phyloP scores from a whole-genome alignment of 2,113 vertebrate species.

The Rhombomys opimus region DNA sequence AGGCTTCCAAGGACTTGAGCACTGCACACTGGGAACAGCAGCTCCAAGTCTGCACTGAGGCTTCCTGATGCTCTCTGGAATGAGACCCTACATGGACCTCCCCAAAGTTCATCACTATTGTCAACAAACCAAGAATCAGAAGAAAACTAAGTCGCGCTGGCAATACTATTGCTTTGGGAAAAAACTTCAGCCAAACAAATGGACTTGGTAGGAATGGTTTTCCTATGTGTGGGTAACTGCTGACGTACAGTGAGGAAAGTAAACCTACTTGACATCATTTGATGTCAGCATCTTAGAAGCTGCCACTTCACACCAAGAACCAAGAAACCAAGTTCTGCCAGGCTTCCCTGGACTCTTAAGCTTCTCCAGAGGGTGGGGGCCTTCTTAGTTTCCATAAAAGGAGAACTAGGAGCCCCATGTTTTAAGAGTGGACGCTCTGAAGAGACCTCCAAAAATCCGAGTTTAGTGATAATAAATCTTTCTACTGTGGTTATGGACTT shows the following conservation, averaged over 20 bases:
- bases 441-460: neutral
- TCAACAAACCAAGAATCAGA: neutral
- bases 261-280: constrained; percentile 45
- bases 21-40: neutral
- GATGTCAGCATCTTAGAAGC: neutral
- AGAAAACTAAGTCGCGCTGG: neutral
- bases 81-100: neutral
- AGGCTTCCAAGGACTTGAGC: neutral
- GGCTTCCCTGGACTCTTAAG: neutral
- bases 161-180: neutral
- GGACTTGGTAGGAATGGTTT: neutral
- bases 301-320: neutral
- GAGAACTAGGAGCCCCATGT: neutral
- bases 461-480: neutral
- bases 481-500: neutral
- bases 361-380: neutral
- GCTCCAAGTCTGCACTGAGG: neutral
- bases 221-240: neutral
- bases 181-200: neutral
- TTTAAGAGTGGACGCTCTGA: neutral
- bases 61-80: neutral
- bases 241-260: constrained; percentile 22
- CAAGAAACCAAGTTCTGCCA: neutral
- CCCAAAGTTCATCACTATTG: neutral
- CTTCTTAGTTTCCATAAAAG: neutral